Percentiles rank a stretch among this genome's conserved stretches.
phyloP scores from a whole-genome alignment of 2,113 vertebrate genomes.

The Loxodonta africana region DNA sequence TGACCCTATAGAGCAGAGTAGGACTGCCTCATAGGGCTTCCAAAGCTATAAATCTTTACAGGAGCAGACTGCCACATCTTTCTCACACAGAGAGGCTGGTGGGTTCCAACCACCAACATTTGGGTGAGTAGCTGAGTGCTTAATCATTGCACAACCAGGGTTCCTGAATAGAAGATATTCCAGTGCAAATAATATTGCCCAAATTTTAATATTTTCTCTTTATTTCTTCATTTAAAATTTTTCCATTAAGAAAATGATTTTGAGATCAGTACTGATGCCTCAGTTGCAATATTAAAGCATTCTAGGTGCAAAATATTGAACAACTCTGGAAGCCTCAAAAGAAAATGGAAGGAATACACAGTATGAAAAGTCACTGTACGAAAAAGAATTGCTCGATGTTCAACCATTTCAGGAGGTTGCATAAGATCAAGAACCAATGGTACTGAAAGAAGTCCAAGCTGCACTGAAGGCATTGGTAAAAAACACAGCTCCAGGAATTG shows the following conservation, averaged over 20 bases:
- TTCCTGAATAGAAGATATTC: background rate
- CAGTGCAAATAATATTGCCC: background rate
- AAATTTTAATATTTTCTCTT: background rate
- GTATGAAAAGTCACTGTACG: too few species aligned
- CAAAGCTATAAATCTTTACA: background rate
- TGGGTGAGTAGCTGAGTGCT: background rate
- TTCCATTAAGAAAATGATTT: slow-evolving; percentile 47
- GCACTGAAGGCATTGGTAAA: too few species aligned
- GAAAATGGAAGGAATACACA: too few species aligned
- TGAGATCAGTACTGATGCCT: background rate
- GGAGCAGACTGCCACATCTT: background rate
- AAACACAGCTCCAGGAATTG: too few species aligned
- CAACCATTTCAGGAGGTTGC: too few species aligned
- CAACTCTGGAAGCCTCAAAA: too few species aligned
- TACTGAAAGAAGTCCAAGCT: too few species aligned
- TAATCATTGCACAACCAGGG: background rate
- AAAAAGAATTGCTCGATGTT: too few species aligned
- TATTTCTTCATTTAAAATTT: slow-evolving; percentile 37
- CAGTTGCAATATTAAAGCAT: too few species aligned
- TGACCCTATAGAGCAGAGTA: background rate
- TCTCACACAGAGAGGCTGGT: background rate
- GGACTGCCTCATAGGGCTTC: background rate
- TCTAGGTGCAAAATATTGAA: too few species aligned
- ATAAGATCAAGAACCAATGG: too few species aligned
- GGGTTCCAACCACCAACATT: background rate